Evolutionary conservation across 2,797 vertebrate genomes (phyloP), one percentile per base, ranked within the genome.

Genomic region (Coluber constrictor): DNA sequence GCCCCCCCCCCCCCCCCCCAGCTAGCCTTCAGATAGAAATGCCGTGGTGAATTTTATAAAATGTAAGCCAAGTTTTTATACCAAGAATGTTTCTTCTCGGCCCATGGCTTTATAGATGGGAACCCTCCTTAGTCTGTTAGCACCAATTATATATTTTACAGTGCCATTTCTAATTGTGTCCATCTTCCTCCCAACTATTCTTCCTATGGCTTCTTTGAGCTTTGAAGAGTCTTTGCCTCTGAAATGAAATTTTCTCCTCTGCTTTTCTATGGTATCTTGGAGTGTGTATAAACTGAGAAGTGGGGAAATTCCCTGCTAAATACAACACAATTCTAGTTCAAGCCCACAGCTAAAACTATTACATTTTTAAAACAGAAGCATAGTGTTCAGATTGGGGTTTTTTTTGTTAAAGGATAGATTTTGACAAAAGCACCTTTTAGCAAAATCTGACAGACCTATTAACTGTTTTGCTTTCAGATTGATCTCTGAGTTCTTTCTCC

Each of bases 1-100:
- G 10, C 37, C 37, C 37, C 37, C 37, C 37, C 37, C 37, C 37
- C 37, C 37, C 37, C 60, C 2, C 59, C 88, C 88, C 92, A 92
- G 87, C 4, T 10, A 90, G 93, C 66, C 86, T 93, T 86, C 94
- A 92, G 89, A 90, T 57, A 89, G 25, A 29, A 54, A 92, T 7
- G 47, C 57, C 91, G 63, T 0, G 0, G 32, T 92, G 32, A 94
- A 74, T 57, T 90, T 94, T 93, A 57, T 89, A 51, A 93, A 94
- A 93, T 56, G 79, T 89, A 91, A 29, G 95, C 90, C 93, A 95
- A 92, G 93, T 93, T 25, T 93, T 25, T 0, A 87, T 90, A 16
- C 0, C 92, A 20, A 92, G 88, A 9, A 86, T 60, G 18, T 37
- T 87, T 90, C 29, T 87, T 61, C 23, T 47, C 60, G 32, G 87